phyloP scores from a whole-genome alignment of 2,797 vertebrate species.

The Epinephelus coioides region DNA sequence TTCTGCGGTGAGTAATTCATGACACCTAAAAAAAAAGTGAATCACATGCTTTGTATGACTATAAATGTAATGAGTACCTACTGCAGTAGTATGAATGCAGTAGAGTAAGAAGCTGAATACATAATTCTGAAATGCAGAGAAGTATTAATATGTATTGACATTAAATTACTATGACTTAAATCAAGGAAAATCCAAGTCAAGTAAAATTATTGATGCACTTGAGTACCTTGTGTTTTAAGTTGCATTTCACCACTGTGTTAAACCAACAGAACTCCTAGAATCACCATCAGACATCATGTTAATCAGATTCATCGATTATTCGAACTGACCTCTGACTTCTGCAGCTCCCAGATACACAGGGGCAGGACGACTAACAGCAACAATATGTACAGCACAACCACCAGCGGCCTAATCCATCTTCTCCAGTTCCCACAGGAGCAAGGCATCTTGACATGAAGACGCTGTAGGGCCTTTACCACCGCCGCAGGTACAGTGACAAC shows the following conservation, averaged over 20 bases:
- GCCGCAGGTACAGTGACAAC: conserved; percentile 26
- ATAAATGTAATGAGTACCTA: not conserved
- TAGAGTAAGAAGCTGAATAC: not conserved
- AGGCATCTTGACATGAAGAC: conserved; percentile 87
- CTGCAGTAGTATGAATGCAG: not conserved
- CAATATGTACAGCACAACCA: conserved; percentile 91
- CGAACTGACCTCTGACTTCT: conserved; percentile 91
- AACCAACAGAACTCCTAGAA: not conserved
- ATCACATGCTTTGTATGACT: too few relatives aligned
- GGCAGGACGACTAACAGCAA: conserved; percentile 91
- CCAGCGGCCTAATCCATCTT: conserved; percentile 95
- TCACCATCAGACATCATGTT: not conserved
- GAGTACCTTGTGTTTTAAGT: not conserved
- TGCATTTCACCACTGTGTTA: not conserved
- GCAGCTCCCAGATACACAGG: conserved; percentile 93
- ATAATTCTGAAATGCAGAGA: too few relatives aligned
- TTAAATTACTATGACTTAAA: not conserved
- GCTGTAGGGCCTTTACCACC: conserved; percentile 19
- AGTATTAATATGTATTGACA: too few relatives aligned
- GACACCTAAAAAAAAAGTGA: too few relatives aligned
- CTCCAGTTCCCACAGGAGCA: conserved; percentile 97
- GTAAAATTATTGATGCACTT: too few relatives aligned
- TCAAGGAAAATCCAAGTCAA: not conserved
- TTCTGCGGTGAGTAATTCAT: not conserved
- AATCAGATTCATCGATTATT: not conserved